These are phyloP conservation scores for Drosophila prolongata DNA, from an alignment of 2,888 invertebrate species.

Conservation along the genomic window DNA sequence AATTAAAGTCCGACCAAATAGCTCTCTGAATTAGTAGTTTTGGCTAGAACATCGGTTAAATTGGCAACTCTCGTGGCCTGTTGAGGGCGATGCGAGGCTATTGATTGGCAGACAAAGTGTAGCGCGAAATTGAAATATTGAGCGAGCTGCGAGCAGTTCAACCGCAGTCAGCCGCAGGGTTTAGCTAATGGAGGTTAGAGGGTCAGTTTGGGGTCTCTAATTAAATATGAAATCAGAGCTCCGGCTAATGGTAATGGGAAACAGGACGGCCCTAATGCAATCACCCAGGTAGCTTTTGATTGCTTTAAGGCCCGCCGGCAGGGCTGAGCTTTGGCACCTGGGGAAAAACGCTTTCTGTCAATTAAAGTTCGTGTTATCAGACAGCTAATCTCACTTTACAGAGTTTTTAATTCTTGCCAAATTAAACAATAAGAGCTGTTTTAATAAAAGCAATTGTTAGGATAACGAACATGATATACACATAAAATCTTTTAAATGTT, in stretches of 20 bases:
- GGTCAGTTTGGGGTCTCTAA: constrained; percentile 32
- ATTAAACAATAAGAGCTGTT: too few species aligned
- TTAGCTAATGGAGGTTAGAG: constrained; percentile 24
- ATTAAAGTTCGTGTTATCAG: not conserved
- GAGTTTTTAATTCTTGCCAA: too few species aligned
- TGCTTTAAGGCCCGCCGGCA: constrained; percentile 6
- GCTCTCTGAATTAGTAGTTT: not conserved
- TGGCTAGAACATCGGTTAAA: constrained; percentile 5
- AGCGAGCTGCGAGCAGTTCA: constrained; percentile 60
- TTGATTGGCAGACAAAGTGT: constrained; percentile 72
- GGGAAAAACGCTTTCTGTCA: not conserved
- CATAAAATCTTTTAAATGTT: too few species aligned
- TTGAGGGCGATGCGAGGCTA: constrained; percentile 42
- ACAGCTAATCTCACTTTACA: too few species aligned
- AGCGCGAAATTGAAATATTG: constrained; percentile 73
- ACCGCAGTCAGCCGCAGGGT: constrained; percentile 27
- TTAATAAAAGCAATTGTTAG: too few species aligned
- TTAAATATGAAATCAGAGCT: constrained; percentile 47
- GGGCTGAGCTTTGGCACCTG: not conserved
- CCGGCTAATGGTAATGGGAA: constrained; percentile 10
- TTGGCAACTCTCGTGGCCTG: constrained; percentile 11
- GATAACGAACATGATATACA: too few species aligned
- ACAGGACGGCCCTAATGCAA: constrained; percentile 26
- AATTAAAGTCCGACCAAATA: too few species aligned
- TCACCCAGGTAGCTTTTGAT: constrained; percentile 14